Percentiles rank a stretch among this genome's conserved stretches.
Conservation (phyloP, 2,797 vertebrate species). For the Myotis myotis region DNA sequence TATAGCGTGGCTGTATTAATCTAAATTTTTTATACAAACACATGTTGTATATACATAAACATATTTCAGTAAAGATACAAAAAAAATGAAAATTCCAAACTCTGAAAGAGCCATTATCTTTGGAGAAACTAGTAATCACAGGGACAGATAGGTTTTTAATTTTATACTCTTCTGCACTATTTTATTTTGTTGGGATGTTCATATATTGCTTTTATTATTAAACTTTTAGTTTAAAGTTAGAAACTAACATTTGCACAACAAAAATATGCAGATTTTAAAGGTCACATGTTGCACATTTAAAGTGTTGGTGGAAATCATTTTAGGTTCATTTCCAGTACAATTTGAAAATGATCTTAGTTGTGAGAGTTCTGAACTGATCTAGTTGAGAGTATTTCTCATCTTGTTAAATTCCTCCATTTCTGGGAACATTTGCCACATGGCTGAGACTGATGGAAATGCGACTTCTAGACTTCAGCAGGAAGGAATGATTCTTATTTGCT, state of each 20-base stretch:
- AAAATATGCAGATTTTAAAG: background rate
- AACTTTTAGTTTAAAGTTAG: background rate
- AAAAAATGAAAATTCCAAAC: background rate
- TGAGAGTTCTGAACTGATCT: background rate
- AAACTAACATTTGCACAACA: background rate
- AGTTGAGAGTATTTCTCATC: background rate
- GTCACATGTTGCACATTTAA: background rate
- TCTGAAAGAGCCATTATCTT: background rate
- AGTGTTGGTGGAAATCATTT: background rate
- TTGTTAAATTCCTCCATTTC: constrained; percentile 19
- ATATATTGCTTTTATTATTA: background rate
- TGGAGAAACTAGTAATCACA: background rate
- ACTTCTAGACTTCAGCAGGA: background rate
- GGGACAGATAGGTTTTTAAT: background rate
- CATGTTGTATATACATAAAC: background rate
- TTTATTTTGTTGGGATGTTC: background rate
- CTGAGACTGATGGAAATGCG: background rate
- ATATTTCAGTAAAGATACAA: background rate
- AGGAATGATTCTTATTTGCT: constrained; percentile 49
- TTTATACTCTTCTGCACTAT: background rate
- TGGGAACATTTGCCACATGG: background rate
- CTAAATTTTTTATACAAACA: background rate
- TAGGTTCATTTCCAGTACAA: background rate
- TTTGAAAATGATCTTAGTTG: background rate
- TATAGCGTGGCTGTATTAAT: background rate